Evolutionary conservation across 2,113 vertebrate genomes (phyloP).

Genomic region (Condylura cristata): DNA sequence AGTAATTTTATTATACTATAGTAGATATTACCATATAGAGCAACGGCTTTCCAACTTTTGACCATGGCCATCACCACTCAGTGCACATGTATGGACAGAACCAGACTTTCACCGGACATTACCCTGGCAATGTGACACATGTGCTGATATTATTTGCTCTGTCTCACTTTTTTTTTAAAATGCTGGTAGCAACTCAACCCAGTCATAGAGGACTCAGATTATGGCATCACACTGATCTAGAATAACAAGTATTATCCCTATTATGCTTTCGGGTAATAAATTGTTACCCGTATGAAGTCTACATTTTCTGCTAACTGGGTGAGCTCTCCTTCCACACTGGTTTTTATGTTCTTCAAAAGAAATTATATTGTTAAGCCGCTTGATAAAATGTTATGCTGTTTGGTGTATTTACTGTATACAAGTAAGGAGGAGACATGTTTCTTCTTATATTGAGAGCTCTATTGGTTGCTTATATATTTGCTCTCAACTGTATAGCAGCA

Average conservation of each 20-base stretch:
- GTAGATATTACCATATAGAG: background rate
- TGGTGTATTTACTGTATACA: background rate
- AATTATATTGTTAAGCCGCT: constrained; percentile 52
- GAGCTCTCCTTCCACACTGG: background rate
- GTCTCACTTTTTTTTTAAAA: background rate
- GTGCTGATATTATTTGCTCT: background rate
- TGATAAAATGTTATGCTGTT: constrained; percentile 49
- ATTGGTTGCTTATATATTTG: constrained; percentile 42
- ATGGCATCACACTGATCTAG: constrained; percentile 1
- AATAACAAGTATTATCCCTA: constrained; percentile 40
- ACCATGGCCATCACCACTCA: background rate
- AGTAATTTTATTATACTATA: constrained; percentile 22
- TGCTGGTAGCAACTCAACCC: background rate
- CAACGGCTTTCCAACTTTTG: constrained; percentile 44
- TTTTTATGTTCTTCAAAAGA: constrained; percentile 57
- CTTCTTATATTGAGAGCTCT: constrained; percentile 46
- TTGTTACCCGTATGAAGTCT: constrained; percentile 44
- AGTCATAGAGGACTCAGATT: background rate
- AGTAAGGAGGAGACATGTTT: constrained; percentile 30
- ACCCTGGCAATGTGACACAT: background rate
- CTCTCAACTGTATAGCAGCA: constrained; percentile 19
- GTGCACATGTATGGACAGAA: background rate
- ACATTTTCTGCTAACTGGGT: constrained; percentile 49
- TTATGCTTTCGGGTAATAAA: constrained; percentile 53
- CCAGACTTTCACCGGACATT: constrained; percentile 18